Base-by-base conservation (phyloP, 2,888 invertebrate genomes). In the Plutella xylostella region DNA sequence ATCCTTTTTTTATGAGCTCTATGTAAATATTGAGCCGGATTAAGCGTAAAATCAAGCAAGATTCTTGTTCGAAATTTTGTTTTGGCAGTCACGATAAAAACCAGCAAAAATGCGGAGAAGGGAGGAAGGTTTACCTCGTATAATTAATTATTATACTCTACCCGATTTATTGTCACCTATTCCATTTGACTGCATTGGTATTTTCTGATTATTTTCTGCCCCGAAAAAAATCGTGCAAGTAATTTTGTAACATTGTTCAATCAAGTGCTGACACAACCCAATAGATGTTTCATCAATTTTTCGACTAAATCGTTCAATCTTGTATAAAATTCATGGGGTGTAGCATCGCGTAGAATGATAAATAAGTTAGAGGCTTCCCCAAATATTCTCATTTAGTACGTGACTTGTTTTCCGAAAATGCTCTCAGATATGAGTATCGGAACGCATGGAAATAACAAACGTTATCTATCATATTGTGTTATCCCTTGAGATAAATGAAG, bases 351-450 rank as follows among this genome's bases (percentile, higher is more conserved):
- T 66, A 68, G 82, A 77, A 83, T 83, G 83, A 83, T 83, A 82
- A 82, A 83, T 83, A 83, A 80, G 80, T 70, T 63, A 61, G 75
- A 72, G 80, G 75, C 73, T 77, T 68, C 74, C 67, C 77, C 80
- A 76, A 83, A 82, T 83, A 83, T 82, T 82, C 82, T 79, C 82
- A 83, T 83, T 80, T 82, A 79, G 73, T 80, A 83, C 82, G 82
- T 83, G 82, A 80, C 82, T 71, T 78, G 82, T 75, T 82, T 82
- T 65, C 71, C 63, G 72, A 78, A 73, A 71, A 75, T 69, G 71
- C 63, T 66, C 62, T n/a, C 61, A 64, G 71, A 82, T 78, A 75
- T 78, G 75, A 72, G 75, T 72, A 73, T 72, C 68, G 62, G 69
- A 64, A 71, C 69, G 67, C 53, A 60, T 57, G 68, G 65, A 70